Conservation (phyloP, 2,113 vertebrate species). For the Eudorcas thomsonii region DNA sequence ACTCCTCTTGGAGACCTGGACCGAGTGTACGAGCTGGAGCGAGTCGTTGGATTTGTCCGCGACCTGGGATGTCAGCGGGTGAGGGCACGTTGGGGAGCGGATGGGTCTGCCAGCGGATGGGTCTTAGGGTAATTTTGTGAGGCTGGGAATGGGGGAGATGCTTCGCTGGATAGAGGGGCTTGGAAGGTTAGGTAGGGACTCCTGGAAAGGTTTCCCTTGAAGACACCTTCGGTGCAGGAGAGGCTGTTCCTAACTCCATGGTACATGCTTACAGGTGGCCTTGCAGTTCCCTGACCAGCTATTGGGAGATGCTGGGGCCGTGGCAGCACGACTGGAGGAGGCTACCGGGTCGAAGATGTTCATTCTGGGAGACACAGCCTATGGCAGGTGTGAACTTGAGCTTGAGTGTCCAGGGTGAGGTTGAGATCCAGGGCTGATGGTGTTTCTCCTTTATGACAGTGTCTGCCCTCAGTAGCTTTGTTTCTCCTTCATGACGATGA, state of each 20-base stretch:
- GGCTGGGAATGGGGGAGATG: not conserved
- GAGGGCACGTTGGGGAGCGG: not conserved
- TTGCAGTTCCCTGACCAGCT: slow-evolving; percentile 95
- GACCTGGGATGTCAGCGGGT: slow-evolving; percentile 67
- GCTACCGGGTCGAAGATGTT: slow-evolving; percentile 82
- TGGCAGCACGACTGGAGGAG: slow-evolving; percentile 85
- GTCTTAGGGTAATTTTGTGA: not conserved
- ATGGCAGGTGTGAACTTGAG: slow-evolving; percentile 88
- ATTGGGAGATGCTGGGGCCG: slow-evolving; percentile 83
- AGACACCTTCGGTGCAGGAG: not conserved
- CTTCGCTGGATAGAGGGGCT: not conserved
- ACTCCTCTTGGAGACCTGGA: slow-evolving; percentile 53
- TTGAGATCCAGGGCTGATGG: not conserved
- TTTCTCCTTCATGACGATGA: not conserved
- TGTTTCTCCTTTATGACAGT: not conserved
- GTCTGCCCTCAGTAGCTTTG: not conserved
- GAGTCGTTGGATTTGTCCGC: slow-evolving; percentile 69
- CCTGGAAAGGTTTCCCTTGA: not conserved
- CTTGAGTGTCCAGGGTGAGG: not conserved
- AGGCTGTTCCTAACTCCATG: not conserved
- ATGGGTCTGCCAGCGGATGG: too few relatives aligned
- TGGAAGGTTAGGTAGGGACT: not conserved
- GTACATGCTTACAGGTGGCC: slow-evolving; percentile 85
- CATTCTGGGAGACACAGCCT: slow-evolving; percentile 94
- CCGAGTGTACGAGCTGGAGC: slow-evolving; percentile 79